A percentile compares a stretch with the other conserved stretches of the same genome.
Evolutionary conservation across 2,888 invertebrate genomes (phyloP).

Genomic region (Volucella inflata): DNA sequence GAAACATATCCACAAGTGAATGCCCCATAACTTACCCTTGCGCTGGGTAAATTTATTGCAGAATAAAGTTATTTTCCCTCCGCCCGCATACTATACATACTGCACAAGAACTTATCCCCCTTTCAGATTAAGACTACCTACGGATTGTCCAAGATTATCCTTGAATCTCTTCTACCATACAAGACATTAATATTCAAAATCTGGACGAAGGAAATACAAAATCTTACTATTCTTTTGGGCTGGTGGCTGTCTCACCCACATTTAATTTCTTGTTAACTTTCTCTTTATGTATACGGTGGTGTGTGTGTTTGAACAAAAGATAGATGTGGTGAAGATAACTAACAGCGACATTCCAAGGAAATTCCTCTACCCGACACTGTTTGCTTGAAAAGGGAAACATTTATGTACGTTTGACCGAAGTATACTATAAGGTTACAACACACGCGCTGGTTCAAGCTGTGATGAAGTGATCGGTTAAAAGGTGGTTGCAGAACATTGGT

Average conservation of each 20-base stretch:
- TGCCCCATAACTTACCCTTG: conserved; percentile 55
- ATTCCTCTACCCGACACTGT: conserved; percentile 54
- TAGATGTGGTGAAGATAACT: conserved; percentile 57
- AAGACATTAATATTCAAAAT: conserved; percentile 70
- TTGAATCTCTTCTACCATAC: conserved; percentile 41
- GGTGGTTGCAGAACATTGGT: conserved; percentile 5
- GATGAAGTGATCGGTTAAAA: conserved; percentile 54
- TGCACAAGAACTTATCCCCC: conserved; percentile 9
- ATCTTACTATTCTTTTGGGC: conserved; percentile 22
- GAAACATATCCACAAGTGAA: conserved; percentile 57
- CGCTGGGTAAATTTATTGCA: conserved; percentile 47
- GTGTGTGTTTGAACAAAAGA: conserved; percentile 51
- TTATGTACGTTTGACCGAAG: conserved; percentile 61
- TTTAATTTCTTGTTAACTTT: conserved; percentile 67
- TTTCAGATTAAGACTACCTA: conserved; percentile 25
- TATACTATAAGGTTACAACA: conserved; percentile 62
- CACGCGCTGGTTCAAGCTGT: conserved; percentile 55
- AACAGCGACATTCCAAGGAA: conserved; percentile 67
- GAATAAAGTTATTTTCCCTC: conserved; percentile 28
- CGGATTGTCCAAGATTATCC: conserved; percentile 65
- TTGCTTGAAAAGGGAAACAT: conserved; percentile 30
- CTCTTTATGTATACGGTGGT: not conserved
- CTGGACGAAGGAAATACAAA: conserved; percentile 46
- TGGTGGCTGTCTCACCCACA: conserved; percentile 55
- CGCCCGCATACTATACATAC: not conserved